Percentiles rank a stretch among this genome's conserved stretches.
Conservation (phyloP, 1,140 invertebrate species). For the Drosophila littoralis region DNA sequence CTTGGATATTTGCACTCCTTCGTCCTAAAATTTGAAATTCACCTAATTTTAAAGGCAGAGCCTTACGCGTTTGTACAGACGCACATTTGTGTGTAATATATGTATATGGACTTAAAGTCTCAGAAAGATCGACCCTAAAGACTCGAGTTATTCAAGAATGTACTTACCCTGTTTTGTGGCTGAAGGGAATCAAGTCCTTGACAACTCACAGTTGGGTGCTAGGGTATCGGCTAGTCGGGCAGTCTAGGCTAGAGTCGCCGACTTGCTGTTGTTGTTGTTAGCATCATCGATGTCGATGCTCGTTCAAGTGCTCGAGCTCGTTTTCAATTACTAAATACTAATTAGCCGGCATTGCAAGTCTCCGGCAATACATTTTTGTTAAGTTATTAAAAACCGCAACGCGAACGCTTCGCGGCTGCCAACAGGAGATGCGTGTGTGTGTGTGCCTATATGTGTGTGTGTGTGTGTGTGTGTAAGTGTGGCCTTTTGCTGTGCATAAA, state of each 20-base stretch:
- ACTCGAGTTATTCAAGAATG: too few relatives aligned
- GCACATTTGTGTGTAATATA: too few relatives aligned
- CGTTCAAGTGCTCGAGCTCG: conserved; percentile 50
- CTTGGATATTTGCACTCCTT: too few relatives aligned
- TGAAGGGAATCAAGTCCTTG: too few relatives aligned
- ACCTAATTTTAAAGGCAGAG: too few relatives aligned
- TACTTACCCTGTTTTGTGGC: too few relatives aligned
- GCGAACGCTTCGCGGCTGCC: conserved; percentile 28
- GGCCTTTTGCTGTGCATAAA: conserved; percentile 56
- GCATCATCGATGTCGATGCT: conserved; percentile 43
- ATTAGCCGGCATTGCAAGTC: conserved; percentile 65
- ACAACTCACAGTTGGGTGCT: too few relatives aligned
- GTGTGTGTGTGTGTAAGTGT: neutral
- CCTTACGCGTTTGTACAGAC: too few relatives aligned
- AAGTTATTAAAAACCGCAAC: conserved; percentile 63
- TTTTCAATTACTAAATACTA: conserved; percentile 82
- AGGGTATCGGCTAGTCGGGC: conserved; percentile 1
- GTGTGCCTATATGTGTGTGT: neutral
- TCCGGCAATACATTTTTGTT: conserved; percentile 74
- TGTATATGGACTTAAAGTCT: too few relatives aligned
- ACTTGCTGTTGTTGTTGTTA: neutral
- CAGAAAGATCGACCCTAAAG: too few relatives aligned
- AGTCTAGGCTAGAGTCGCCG: neutral
- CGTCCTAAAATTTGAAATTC: too few relatives aligned
- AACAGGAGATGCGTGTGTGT: neutral